These are phyloP conservation scores for Eutrigla gurnardus DNA, from an alignment of 2,797 vertebrate species.

Conservation along the genomic window DNA sequence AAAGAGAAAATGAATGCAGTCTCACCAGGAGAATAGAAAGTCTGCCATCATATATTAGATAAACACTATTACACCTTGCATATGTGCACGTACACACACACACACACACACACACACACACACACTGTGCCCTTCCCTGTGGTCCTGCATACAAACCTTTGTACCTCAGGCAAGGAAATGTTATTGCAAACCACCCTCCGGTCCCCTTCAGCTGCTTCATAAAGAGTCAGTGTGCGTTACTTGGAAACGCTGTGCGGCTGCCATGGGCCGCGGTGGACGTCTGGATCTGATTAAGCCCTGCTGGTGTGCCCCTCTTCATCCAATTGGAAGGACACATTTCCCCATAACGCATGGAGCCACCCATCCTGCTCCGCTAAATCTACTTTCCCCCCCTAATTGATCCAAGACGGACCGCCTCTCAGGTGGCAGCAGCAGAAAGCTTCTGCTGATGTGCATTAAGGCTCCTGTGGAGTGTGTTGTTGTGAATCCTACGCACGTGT, in stretches of 20 bases:
- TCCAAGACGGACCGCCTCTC: slow-evolving; percentile 58
- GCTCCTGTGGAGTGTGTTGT: slow-evolving; percentile 52
- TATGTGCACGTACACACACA: neutral
- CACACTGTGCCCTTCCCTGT: slow-evolving; percentile 19
- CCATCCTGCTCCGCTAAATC: slow-evolving; percentile 41
- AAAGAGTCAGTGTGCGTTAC: slow-evolving; percentile 75
- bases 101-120: slow-evolving; percentile 4
- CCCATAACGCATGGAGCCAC: slow-evolving; percentile 16
- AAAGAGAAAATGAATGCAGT: slow-evolving; percentile 16
- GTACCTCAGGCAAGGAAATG: slow-evolving; percentile 67
- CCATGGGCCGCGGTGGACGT: slow-evolving; percentile 50
- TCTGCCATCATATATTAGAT: slow-evolving; percentile 23
- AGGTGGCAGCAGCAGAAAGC: slow-evolving; percentile 53
- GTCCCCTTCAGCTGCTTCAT: slow-evolving; percentile 62
- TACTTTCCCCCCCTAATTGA: slow-evolving; percentile 61
- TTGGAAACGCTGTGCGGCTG: slow-evolving; percentile 56
- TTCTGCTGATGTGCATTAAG: slow-evolving; percentile 37
- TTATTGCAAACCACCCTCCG: slow-evolving; percentile 75
- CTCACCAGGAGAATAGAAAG: slow-evolving; percentile 12
- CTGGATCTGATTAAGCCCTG: slow-evolving; percentile 64
- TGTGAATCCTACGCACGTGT: neutral
- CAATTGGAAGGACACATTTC: slow-evolving; percentile 53
- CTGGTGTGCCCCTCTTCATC: slow-evolving; percentile 49
- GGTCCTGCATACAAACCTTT: slow-evolving; percentile 52
- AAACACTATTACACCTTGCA: slow-evolving; percentile 23